Evolutionary conservation across 2,113 vertebrate species (phyloP).

Genomic region (Scophthalmus maximus): DNA sequence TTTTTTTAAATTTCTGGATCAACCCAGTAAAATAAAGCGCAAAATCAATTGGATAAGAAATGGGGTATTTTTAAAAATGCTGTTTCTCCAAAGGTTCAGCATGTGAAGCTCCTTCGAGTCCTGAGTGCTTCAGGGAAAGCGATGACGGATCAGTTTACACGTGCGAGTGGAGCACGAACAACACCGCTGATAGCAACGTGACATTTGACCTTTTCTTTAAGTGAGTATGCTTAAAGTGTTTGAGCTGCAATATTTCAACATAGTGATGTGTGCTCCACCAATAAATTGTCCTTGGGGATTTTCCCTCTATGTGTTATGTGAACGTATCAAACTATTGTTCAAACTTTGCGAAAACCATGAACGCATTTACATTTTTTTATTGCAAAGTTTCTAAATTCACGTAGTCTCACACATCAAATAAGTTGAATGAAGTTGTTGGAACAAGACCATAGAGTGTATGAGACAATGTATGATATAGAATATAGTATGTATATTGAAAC

Average conservation of each 20-base stretch:
- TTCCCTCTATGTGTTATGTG: too few relatives aligned
- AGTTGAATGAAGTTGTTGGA: too few relatives aligned
- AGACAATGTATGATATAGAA: too few relatives aligned
- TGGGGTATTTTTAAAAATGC: background rate
- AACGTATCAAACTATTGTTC: too few relatives aligned
- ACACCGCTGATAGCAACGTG: slow-evolving; percentile 8
- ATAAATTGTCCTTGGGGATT: background rate
- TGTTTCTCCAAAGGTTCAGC: slow-evolving; percentile 46
- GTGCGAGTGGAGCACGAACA: slow-evolving; percentile 75
- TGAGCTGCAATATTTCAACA: too few relatives aligned
- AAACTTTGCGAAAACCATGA: too few relatives aligned
- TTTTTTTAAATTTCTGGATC: background rate
- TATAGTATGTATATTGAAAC: too few relatives aligned
- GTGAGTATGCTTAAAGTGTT: slow-evolving; percentile 59
- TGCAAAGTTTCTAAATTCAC: too few relatives aligned
- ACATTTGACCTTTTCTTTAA: slow-evolving; percentile 56
- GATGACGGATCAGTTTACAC: slow-evolving; percentile 23
- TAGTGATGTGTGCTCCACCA: too few relatives aligned
- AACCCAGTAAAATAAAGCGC: background rate
- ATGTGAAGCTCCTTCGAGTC: slow-evolving; percentile 60
- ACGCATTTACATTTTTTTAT: too few relatives aligned
- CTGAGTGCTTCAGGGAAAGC: slow-evolving; percentile 74
- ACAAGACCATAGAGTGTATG: too few relatives aligned
- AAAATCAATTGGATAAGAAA: background rate
- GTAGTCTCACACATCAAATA: too few relatives aligned